Evolutionary conservation across 2,888 invertebrate species (phyloP).

Genomic region (Ennomos erosarius): DNA sequence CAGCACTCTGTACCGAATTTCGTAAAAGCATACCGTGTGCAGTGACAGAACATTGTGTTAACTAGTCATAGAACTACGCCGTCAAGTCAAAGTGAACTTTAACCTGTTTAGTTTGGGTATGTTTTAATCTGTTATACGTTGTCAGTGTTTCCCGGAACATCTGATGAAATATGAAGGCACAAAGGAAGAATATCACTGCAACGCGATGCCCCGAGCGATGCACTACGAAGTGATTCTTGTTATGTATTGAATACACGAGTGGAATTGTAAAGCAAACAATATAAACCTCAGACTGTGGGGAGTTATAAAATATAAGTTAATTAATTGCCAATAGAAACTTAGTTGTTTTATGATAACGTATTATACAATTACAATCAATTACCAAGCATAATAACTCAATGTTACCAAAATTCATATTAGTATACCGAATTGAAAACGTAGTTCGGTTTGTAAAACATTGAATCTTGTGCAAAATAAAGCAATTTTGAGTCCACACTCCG

Average conservation of each 20-base stretch:
- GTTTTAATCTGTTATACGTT: conserved; percentile 50
- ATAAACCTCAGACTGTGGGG: conserved; percentile 1
- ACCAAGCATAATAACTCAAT: no score
- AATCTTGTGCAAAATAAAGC: conserved; percentile 4
- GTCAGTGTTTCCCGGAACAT: conserved; percentile 57
- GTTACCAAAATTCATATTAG: no score
- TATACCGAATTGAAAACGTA: not conserved
- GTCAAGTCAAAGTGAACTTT: conserved; percentile 56
- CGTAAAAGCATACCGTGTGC: conserved; percentile 67
- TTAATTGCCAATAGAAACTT: no score
- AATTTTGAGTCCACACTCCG: conserved; percentile 27
- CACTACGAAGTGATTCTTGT: conserved; percentile 49
- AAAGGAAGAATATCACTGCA: conserved; percentile 75
- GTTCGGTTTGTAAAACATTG: not conserved
- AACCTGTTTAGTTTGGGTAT: conserved; percentile 51
- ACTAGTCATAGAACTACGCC: conserved; percentile 39
- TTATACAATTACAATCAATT: no score
- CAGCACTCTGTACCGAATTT: conserved; percentile 58
- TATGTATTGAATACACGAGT: conserved; percentile 58
- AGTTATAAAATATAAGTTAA: no score
- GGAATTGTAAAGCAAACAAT: conserved; percentile 48
- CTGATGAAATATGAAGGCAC: conserved; percentile 73
- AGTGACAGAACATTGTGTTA: conserved; percentile 63
- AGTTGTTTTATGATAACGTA: no score
- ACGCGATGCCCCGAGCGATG: conserved; percentile 61